These are phyloP conservation scores for Cyrtonyx montezumae DNA, from an alignment of 2,113 vertebrate species.

Conservation along the genomic window DNA sequence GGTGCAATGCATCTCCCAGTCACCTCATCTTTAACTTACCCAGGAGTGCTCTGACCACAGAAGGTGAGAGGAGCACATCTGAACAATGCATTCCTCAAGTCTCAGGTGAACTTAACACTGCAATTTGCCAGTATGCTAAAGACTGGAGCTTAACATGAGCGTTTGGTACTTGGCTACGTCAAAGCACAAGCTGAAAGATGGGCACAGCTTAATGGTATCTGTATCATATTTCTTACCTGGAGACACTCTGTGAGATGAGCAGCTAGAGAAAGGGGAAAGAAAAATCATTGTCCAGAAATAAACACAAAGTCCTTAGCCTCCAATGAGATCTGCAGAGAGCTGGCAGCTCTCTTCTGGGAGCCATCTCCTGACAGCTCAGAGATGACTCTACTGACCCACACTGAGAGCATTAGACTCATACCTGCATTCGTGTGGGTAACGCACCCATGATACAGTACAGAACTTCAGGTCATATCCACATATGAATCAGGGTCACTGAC, in stretches of 20 bases:
- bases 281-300: background rate
- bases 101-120: background rate
- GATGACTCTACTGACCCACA: background rate
- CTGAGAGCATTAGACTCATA: background rate
- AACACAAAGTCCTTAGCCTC: background rate
- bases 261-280: background rate
- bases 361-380: background rate
- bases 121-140: background rate
- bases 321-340: background rate
- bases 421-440: background rate
- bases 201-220: background rate
- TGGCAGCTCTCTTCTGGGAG: background rate
- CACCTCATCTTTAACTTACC: background rate
- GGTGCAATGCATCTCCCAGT: background rate
- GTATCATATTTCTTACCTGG: background rate
- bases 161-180: background rate
- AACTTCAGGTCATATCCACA: fast-evolving
- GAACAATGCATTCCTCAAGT: background rate
- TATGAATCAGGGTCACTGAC: background rate
- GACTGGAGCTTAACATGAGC: background rate
- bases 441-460: background rate
- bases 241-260: background rate
- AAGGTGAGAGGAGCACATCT: background rate
- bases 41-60: background rate
- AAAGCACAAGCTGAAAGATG: background rate